Base-by-base conservation (phyloP, 2,113 vertebrate species). In the Phyllostomus discolor region DNA sequence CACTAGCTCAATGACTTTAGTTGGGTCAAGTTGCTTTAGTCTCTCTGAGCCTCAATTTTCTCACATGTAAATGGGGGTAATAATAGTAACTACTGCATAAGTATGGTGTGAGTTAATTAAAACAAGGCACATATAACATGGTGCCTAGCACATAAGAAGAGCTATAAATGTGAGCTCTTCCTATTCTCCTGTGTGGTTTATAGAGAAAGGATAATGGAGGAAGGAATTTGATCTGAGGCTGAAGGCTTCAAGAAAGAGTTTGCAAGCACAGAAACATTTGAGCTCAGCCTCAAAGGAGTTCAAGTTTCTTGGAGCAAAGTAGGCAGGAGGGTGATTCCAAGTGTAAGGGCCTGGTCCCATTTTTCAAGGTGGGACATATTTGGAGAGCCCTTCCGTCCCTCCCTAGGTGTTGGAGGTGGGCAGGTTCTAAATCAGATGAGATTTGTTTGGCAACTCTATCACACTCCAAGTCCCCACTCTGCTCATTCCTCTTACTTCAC, bases 21-120 rank as follows among this genome's bases (percentile, higher is more conserved):
- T 79, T 86, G 26, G 31, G n/a, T 10, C 38, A 94, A 95, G 69
- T 72, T 70, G 54, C 24, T 92, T 92, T 88, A 64, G 59, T 79
- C 16, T 87, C 64, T 89, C 73, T 87, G 59, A 87, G 41, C 66
- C 59, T 96, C 64, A n/a, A 35, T 94, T 91, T 96, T 86, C 28
- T 97, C 73, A 87, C 84, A 59, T 80, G 43, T 38, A 91, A 91
- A 72, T 72, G 59, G 69, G 48, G 33, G 75, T 83, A 86, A 91
- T 35, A 70, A 66, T 35, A 81, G 43, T 31, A 83, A 24, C 50
- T 64, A 75, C 62, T 69, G 19, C 73, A 48, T 72, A 69, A 50
- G 41, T 80, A 15, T 72, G 15, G 50, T 92, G 41, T 90, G 22
- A 69, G 14, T 92, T 75, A 88, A 72, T 52, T 62, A 54, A 94